Evolutionary conservation across 37 sponge, comb jelly and placozoan genomes (phyloP).

Genomic region (Eunapius fragilis): DNA sequence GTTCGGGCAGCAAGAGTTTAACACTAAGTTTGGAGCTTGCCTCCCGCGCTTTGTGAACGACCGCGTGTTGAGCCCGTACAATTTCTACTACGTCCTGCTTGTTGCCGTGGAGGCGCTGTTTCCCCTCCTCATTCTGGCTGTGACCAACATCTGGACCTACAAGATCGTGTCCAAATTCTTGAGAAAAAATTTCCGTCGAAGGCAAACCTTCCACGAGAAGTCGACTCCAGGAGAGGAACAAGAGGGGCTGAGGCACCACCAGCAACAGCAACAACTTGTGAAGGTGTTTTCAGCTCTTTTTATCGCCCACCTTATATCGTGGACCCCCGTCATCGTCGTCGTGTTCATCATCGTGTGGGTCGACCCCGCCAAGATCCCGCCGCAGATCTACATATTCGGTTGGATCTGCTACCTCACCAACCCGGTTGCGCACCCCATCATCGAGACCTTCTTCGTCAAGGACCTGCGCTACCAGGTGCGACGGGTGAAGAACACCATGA

Average conservation of each 20-base stretch:
- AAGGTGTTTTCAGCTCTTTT: slow-evolving; percentile 69
- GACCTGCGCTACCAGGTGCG: slow-evolving; percentile 57
- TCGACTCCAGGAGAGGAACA: background rate
- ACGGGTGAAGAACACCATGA: background rate
- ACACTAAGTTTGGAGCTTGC: slow-evolving; percentile 58
- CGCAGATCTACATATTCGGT: slow-evolving; percentile 57
- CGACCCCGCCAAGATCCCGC: slow-evolving; percentile 17
- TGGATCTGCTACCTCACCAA: slow-evolving; percentile 55
- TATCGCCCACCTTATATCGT: slow-evolving; percentile 51
- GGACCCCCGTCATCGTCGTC: slow-evolving; percentile 52
- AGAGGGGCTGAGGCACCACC: slow-evolving; percentile 33
- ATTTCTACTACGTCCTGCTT: slow-evolving; percentile 46
- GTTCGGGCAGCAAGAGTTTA: slow-evolving; percentile 76
- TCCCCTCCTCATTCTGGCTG: slow-evolving; percentile 46
- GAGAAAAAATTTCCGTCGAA: slow-evolving; percentile 20
- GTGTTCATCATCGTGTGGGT: slow-evolving; percentile 5
- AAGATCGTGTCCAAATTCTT: slow-evolving; percentile 51
- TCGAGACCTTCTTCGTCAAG: slow-evolving; percentile 78
- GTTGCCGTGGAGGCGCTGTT: slow-evolving; percentile 43
- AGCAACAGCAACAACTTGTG: slow-evolving; percentile 68
- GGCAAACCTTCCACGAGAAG: slow-evolving; percentile 10
- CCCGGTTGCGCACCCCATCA: slow-evolving; percentile 67
- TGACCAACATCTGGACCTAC: slow-evolving; percentile 71
- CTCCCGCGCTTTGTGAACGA: slow-evolving; percentile 52
- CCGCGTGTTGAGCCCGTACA: background rate